Conservation (phyloP, 2,797 vertebrate species). For the Diceros bicornis region DNA sequence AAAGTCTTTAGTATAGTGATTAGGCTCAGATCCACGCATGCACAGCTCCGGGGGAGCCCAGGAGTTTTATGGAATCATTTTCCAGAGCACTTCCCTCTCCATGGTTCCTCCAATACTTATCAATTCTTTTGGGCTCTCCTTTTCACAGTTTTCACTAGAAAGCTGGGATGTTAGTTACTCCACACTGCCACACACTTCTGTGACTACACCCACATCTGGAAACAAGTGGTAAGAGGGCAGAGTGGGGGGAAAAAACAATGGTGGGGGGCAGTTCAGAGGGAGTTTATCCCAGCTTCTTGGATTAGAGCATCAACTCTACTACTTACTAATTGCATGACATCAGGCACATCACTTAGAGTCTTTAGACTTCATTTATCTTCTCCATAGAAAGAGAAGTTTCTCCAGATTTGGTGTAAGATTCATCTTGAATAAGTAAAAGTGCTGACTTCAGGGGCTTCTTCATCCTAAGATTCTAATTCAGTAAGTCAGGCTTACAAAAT, state of each 20-base stretch:
- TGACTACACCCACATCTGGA: not conserved
- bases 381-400: not conserved
- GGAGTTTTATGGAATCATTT: not conserved
- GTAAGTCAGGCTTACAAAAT: not conserved
- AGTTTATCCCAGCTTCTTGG: not conserved
- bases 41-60: not conserved
- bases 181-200: not conserved
- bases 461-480: not conserved
- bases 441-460: not conserved
- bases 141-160: not conserved
- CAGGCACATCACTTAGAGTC: not conserved
- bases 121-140: not conserved
- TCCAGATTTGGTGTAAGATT: not conserved
- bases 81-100: not conserved
- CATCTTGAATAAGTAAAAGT: constrained; percentile 9
- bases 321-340: not conserved
- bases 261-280: not conserved
- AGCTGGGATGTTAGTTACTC: constrained; percentile 1
- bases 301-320: not conserved
- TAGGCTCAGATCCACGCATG: not conserved
- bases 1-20: not conserved
- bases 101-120: not conserved
- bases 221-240: not conserved
- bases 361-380: not conserved
- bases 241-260: not conserved